A percentile compares a stretch with the other conserved stretches of the same genome.
Evolutionary conservation across 2,113 vertebrate species (phyloP).

Genomic region (Shinisaurus crocodilurus): DNA sequence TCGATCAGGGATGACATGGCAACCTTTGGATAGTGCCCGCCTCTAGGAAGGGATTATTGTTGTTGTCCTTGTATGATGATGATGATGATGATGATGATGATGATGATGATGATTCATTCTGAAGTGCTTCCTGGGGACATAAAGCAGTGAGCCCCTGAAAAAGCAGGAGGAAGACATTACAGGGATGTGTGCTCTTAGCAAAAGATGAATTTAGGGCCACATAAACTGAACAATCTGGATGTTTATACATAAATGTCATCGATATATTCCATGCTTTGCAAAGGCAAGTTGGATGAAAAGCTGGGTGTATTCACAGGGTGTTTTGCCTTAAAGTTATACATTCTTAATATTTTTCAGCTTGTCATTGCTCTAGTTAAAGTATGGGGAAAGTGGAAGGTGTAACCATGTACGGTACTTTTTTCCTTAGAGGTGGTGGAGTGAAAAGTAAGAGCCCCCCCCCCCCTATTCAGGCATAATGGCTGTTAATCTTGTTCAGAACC

Average conservation of each 20-base stretch:
- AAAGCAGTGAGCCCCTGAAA: not conserved
- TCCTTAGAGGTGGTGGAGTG: not conserved
- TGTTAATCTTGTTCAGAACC: not conserved
- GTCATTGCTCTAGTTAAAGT: not conserved
- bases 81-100: not conserved
- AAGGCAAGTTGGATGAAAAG: not conserved
- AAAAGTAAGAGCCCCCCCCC: not conserved
- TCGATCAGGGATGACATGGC: rapidly evolving
- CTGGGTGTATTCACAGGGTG: not conserved
- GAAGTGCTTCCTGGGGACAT: not conserved
- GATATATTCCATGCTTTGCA: not conserved
- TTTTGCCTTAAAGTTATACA: not conserved
- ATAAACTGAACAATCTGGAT: not conserved
- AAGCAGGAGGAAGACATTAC: not conserved
- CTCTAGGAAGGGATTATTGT: not conserved
- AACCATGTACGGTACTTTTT: not conserved
- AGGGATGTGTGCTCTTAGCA: not conserved
- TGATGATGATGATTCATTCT: not conserved
- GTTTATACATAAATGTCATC: not conserved
- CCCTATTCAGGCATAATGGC: not conserved
- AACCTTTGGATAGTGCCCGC: not conserved
- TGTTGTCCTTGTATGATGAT: not conserved
- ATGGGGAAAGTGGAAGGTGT: not conserved
- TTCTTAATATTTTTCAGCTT: not conserved
- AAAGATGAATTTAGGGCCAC: not conserved